Evolutionary conservation across 2,888 invertebrate species (phyloP).

Genomic region (Agonopterix heracliana): DNA sequence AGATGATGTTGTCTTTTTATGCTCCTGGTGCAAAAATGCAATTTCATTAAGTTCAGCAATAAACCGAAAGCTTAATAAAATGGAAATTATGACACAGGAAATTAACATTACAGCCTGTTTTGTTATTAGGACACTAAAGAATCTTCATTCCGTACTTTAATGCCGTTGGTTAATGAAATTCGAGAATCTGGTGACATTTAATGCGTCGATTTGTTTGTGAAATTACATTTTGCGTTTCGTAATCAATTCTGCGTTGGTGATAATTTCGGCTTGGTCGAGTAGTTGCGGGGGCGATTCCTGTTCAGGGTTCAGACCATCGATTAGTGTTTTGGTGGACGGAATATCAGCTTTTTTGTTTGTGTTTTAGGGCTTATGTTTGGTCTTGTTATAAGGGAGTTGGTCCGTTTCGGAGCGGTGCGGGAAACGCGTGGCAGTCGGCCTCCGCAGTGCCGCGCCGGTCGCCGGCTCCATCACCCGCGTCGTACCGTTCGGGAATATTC

Average conservation of each 20-base stretch:
- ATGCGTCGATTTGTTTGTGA: constrained; percentile 36
- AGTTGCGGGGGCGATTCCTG: constrained; percentile 68
- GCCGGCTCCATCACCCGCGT: constrained; percentile 54
- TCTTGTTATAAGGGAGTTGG: constrained; percentile 30
- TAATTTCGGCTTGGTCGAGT: constrained; percentile 32
- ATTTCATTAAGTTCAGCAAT: too few species aligned
- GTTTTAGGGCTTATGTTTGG: constrained; percentile 26
- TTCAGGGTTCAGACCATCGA: constrained; percentile 62
- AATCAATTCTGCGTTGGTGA: constrained; percentile 38
- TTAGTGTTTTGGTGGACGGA: constrained; percentile 42
- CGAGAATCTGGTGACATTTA: constrained; percentile 4
- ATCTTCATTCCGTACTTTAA: constrained; percentile 3
- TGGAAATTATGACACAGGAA: too few species aligned
- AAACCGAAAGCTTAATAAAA: too few species aligned
- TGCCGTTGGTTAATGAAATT: constrained; percentile 6
- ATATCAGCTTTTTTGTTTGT: constrained; percentile 20
- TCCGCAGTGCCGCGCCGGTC: constrained; percentile 69
- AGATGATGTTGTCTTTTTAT: too few species aligned
- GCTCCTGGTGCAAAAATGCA: too few species aligned
- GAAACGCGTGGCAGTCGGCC: constrained; percentile 36
- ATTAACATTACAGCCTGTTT: not conserved
- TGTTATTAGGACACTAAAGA: not conserved
- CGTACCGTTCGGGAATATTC: constrained; percentile 28
- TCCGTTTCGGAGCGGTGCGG: constrained; percentile 45
- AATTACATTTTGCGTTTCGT: constrained; percentile 41